Percentiles rank a stretch among this genome's conserved stretches.
Evolutionary conservation across 53 echinoderm and acorn worm genomes (phyloP).

Genomic region (Antedon mediterranea): DNA sequence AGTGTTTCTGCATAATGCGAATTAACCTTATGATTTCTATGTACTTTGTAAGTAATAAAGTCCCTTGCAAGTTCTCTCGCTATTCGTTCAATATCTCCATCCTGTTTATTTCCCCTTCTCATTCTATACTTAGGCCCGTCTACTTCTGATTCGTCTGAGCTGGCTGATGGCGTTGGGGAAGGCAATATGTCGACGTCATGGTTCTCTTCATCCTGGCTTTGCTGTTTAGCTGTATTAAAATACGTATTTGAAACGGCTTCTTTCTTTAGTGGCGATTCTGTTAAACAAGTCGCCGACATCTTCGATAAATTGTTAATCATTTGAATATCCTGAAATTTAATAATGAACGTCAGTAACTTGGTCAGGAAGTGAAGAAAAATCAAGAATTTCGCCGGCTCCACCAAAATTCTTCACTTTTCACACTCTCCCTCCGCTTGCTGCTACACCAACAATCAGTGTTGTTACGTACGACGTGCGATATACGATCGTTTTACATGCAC

Average conservation of each 20-base stretch:
- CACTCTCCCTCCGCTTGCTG: not conserved
- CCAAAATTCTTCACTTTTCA: too few relatives aligned
- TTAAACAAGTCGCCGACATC: not conserved
- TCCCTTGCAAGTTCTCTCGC: conserved; percentile 55
- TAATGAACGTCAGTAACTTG: not conserved
- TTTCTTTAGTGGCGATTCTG: not conserved
- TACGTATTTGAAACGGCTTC: not conserved
- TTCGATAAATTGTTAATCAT: not conserved
- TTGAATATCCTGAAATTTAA: not conserved
- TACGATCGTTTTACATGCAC: too few relatives aligned
- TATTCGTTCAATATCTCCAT: conserved; percentile 30
- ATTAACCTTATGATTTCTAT: not conserved
- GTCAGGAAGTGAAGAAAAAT: not conserved
- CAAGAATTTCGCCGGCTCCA: not conserved
- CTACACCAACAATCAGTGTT: not conserved
- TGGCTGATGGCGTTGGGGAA: not conserved
- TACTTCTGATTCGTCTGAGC: not conserved
- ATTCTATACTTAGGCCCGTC: not conserved
- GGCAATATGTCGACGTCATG: not conserved
- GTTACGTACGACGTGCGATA: too few relatives aligned
- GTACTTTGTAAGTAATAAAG: conserved; percentile 59
- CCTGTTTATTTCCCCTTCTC: not conserved
- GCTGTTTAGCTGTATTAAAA: not conserved
- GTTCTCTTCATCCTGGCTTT: not conserved
- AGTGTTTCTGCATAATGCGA: conserved; percentile 59